Evolutionary conservation across 1,140 invertebrate genomes (phyloP).

Genomic region (Lordiphosa stackelbergi): DNA sequence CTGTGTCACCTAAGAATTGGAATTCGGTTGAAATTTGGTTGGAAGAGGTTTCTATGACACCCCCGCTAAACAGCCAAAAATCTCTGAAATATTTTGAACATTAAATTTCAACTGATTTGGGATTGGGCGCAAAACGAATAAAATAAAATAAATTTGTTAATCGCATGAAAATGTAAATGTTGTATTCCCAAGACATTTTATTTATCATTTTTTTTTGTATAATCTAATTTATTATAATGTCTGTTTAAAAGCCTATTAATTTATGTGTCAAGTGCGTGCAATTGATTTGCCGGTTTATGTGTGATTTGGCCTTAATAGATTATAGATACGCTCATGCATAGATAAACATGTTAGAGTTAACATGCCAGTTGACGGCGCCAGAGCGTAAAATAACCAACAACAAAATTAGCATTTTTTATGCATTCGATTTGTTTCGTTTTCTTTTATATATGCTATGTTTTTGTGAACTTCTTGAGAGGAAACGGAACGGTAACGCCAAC

Average conservation of each 20-base stretch:
- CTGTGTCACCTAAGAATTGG: no score
- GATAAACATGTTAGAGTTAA: conserved; percentile 14
- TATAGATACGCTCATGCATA: conserved; percentile 13
- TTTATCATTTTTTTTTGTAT: background rate
- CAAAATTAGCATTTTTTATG: conserved; percentile 8
- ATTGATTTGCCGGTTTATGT: conserved; percentile 10
- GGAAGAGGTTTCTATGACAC: no score
- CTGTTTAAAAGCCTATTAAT: conserved; percentile 4
- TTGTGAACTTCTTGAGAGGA: no score
- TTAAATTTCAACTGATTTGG: no score
- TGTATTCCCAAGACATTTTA: conserved; percentile 1
- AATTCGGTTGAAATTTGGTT: no score
- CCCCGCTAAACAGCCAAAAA: no score
- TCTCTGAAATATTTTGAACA: no score
- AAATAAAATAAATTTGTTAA: no score
- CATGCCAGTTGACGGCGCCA: background rate
- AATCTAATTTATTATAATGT: conserved; percentile 6
- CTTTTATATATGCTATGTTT: no score
- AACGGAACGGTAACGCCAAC: background rate
- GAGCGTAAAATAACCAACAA: background rate
- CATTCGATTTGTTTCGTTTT: background rate
- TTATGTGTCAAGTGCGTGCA: conserved; percentile 10
- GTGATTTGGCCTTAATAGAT: conserved; percentile 10
- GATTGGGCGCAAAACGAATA: no score
- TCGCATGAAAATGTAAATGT: background rate